Evolutionary conservation across 2,888 invertebrate genomes (phyloP), one percentile per base, ranked within the genome.

Genomic region (Tipula vernalis): DNA sequence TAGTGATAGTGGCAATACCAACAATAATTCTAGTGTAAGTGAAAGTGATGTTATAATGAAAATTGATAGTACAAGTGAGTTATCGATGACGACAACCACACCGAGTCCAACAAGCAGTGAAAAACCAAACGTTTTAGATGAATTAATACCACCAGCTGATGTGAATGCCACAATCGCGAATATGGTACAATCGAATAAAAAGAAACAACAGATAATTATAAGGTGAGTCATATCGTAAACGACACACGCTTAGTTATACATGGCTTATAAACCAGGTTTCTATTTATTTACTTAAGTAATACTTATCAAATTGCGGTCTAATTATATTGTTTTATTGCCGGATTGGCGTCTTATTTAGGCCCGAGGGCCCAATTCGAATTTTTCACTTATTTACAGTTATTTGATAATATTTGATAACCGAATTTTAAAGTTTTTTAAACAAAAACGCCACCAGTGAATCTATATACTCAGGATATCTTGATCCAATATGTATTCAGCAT

Each of bases 91-190:
- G 8, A 36, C 71, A 44, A 47, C 6, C 39, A 86, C 36, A 13
- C 41, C 57, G 39, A 28, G 5, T 6, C 36, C 51, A n/a, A 18
- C 86, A 83, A 36, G 36, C 12, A 86, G 84, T 84, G 86, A 86
- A 86, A 42, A 86, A 47, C 41, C 83, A 87, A 84, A 84, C 39
- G 15, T 18, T n/a, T 83, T 86, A 51, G 57, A 39, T 41, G 71
- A 87, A 42, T 85, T 88, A 84, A 88, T 88, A 86, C 88, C 88
- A 36, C 91, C 91, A 0, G 92, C 91, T 47, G 89, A 89, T 88
- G 88, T 88, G 2, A 90, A 91, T 88, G 89, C 89, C 3, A 90
- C 89, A 41, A 88, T 88, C 84, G 88, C 88, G 1, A 86, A 88
- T 86, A 88, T 88, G 71, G 47, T 88, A 87, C 44, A 87, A 57